Evolutionary conservation across 2,888 invertebrate species (phyloP), one percentile per base, ranked within the genome.

Genomic region (Zhuqinia jingwanae): DNA sequence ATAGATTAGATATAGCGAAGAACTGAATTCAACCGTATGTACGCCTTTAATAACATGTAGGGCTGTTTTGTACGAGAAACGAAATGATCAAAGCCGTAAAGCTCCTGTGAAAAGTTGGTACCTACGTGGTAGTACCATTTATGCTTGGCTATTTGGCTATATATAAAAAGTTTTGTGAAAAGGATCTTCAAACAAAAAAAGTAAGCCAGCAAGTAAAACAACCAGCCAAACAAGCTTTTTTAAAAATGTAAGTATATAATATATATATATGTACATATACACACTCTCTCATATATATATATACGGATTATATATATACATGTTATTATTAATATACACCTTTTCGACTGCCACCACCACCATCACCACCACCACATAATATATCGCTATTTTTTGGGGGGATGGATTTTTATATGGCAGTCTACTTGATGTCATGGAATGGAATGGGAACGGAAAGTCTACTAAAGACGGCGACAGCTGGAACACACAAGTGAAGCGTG

Each of bases 401-500:
- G 85, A 85, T 85, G 80, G 76, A 85, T 76, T 85, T 36, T 85
- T 77, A 42, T 79, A 85, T 79, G 78, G 73, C 47, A 79, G 70
- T 79, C 78, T 63, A 58, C 79, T 85, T 79, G 73, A 85, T 79
- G 85, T 85, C 85, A 85, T 85, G 85, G 85, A 85, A 85, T 85
- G 77, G 79, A 85, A 85, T 85, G 85, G 85, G 85, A 85, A 85
- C 85, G 85, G 85, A 85, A 85, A 80, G 85, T 85, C 85, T 80
- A 85, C 85, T 85, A 80, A 85, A 79, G 85, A 80, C 85, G 85
- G 85, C 85, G 85, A 85, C 85, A 85, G 85, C 85, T 85, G 85
- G 85, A 85, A 85, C 85, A 79, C 79, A 80, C 80, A 80, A 85
- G 65, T 85, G 85, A 85, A 85, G 85, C 85, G 85, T 85, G 85